Evolutionary conservation across 2,797 vertebrate genomes (phyloP), one percentile per base, ranked within the genome.

Genomic region (Falco columbarius): DNA sequence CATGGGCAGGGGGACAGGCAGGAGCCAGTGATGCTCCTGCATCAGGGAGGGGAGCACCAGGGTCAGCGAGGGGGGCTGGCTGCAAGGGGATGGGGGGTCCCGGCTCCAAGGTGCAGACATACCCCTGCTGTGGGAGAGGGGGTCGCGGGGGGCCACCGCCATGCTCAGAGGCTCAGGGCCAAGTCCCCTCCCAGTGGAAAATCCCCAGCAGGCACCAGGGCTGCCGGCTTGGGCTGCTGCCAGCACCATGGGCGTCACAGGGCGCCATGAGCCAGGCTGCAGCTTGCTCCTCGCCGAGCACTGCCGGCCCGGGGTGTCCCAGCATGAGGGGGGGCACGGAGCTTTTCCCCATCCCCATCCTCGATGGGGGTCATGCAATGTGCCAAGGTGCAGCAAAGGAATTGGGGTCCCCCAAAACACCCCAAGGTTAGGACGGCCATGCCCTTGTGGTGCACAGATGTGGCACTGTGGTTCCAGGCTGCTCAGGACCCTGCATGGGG

Each of bases 281-380:
- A 24, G 32, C 29, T 16, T 10, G 1, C 14, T 59, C 44, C 38
- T 21, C 6, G 1, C 18, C 2, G 2, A 16, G 34, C n/a, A 0
- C 20, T 2, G 23, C 36, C 8, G 4, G 22, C 23, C 14, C 3
- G 13, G 32, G n/a, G 30, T 6, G 21, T 14, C 54, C 61, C 3
- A 0, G 30, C 19, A 24, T 40, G 14, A 14, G 1, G 1, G 9
- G 51, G 51, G 17, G 9, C 30, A 1, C 14, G 1, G 14, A 10
- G 27, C 9, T 56, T 27, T 4, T 4, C 20, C 56, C 46, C 6
- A 0, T n/a, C 63, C 71, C 34, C 46, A 7, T 26, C 51, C 30
- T 5, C 0, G 2, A 10, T 3, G 8, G 46, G n/a, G 42, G 2
- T 1, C 2, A 0, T 11, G 51, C 3, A 6, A 12, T 2, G 21